Conservation (phyloP, 2,113 vertebrate genomes). For the Brachirus orientalis region DNA sequence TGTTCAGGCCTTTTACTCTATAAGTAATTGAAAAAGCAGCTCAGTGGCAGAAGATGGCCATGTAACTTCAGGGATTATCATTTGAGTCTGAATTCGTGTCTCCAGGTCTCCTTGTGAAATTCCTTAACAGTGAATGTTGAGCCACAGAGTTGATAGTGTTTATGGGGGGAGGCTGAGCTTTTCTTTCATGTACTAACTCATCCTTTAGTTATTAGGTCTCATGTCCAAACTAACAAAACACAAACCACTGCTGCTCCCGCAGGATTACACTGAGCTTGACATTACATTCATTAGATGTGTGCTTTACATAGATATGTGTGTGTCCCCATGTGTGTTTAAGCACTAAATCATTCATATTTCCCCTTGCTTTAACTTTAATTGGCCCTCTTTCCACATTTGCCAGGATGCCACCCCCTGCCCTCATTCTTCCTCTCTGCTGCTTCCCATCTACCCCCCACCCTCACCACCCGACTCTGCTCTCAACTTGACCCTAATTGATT, state of each 20-base stretch:
- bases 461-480: conserved; percentile 45
- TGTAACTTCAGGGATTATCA: conserved; percentile 23
- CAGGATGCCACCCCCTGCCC: conserved; percentile 58
- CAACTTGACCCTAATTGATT: conserved; percentile 79
- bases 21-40: conserved; percentile 30
- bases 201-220: conserved; percentile 50
- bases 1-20: too few species aligned
- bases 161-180: conserved; percentile 13
- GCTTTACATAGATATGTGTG: conserved; percentile 38
- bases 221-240: conserved; percentile 47
- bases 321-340: conserved; percentile 62
- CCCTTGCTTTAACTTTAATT: conserved; percentile 72
- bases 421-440: conserved; percentile 36
- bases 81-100: conserved; percentile 21
- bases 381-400: conserved; percentile 74
- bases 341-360: conserved; percentile 75
- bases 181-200: conserved; percentile 46
- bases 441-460: not conserved
- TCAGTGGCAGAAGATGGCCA: conserved; percentile 10
- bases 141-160: not conserved
- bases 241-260: conserved; percentile 25
- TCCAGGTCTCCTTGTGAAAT: conserved; percentile 9
- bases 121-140: not conserved
- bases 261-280: conserved; percentile 54
- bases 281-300: conserved; percentile 41